Conservation (phyloP, 1,140 invertebrate species). For the Drosophila sucinea region DNA sequence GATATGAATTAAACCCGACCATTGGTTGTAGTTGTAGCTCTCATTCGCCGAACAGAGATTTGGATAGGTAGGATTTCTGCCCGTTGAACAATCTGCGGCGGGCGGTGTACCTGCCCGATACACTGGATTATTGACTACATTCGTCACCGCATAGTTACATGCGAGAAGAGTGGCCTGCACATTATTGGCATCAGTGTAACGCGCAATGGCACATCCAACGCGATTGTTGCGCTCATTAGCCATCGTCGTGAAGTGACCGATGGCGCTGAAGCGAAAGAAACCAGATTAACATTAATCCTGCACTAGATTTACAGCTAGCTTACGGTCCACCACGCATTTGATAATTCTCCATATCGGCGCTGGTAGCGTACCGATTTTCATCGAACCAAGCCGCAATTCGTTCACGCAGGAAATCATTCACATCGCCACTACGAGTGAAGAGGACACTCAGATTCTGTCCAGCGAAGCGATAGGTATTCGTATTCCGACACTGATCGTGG, state of each 20-base stretch:
- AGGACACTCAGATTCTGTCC: slow-evolving; percentile 70
- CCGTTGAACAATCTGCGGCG: slow-evolving; percentile 52
- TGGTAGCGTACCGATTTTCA: slow-evolving; percentile 56
- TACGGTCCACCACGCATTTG: slow-evolving; percentile 56
- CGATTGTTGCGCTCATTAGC: slow-evolving; percentile 63
- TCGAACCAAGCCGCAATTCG: slow-evolving; percentile 61
- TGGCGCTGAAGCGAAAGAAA: slow-evolving; percentile 35
- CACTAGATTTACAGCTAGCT: neutral
- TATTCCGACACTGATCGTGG: slow-evolving; percentile 73
- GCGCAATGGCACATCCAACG: slow-evolving; percentile 59
- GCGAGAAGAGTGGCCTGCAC: slow-evolving; percentile 51
- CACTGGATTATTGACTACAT: slow-evolving; percentile 59
- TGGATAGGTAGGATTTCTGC: slow-evolving; percentile 55
- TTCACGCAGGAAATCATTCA: slow-evolving; percentile 44
- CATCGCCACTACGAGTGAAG: slow-evolving; percentile 44
- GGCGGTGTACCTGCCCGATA: slow-evolving; percentile 55
- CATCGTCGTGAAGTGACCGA: slow-evolving; percentile 73
- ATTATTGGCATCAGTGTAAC: slow-evolving; percentile 52
- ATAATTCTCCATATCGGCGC: slow-evolving; percentile 61
- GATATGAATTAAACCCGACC: slow-evolving; percentile 37
- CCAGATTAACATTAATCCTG: neutral
- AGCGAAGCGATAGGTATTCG: slow-evolving; percentile 60
- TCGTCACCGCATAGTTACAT: slow-evolving; percentile 73
- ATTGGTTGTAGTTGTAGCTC: slow-evolving; percentile 63
- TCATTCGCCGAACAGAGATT: slow-evolving; percentile 61